Conservation (phyloP, 2,888 invertebrate species). For the Ptilodon capucinus region DNA sequence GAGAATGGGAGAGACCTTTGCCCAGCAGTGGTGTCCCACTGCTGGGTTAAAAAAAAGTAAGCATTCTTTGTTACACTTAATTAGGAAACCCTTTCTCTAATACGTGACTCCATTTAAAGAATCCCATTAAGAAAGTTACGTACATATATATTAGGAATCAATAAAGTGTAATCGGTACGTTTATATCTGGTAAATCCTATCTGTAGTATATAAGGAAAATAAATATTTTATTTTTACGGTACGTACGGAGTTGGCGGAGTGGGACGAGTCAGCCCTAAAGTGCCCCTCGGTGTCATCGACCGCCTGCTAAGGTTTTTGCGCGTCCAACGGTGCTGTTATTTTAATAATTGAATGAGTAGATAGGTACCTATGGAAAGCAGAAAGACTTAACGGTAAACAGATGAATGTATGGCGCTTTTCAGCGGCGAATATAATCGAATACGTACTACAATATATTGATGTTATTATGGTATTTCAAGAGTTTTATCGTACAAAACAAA, state of each 20-base stretch:
- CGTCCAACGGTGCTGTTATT: constrained; percentile 74
- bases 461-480: no score
- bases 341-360: constrained; percentile 74
- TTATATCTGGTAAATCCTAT: constrained; percentile 11
- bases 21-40: no score
- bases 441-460: no score
- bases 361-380: constrained; percentile 54
- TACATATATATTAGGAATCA: constrained; percentile 11
- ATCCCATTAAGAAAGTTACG: constrained; percentile 9
- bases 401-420: constrained; percentile 41
- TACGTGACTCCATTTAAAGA: neutral
- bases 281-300: constrained; percentile 77
- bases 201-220: constrained; percentile 37
- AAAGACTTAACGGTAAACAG: constrained; percentile 54
- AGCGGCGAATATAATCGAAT: constrained; percentile 22
- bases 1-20: no score
- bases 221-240: constrained; percentile 47
- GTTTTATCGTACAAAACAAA: no score
- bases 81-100: no score
- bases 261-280: constrained; percentile 77
- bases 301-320: constrained; percentile 76
- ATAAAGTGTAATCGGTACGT: constrained; percentile 11
- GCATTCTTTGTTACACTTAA: no score
- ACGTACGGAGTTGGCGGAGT: constrained; percentile 57
- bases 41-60: no score